Evolutionary conservation across 2,888 invertebrate genomes (phyloP).

Genomic region (Melanargia galathea): DNA sequence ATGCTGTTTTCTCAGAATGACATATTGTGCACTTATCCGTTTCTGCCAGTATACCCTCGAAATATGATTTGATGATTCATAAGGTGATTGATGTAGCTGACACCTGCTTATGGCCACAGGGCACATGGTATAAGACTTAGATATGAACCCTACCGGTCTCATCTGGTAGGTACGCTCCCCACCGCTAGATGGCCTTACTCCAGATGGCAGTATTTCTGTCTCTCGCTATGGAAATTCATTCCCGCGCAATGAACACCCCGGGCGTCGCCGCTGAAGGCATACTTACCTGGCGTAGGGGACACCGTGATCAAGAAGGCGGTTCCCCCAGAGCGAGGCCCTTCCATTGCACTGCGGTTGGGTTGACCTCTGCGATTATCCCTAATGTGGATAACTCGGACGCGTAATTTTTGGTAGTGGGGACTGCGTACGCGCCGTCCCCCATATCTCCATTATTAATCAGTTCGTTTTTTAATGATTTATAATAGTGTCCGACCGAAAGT

Average conservation of each 20-base stretch:
- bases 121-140: background rate
- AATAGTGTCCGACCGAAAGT: too few species aligned
- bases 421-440: slow-evolving; percentile 47
- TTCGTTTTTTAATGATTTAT: too few species aligned
- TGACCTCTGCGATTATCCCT: slow-evolving; percentile 61
- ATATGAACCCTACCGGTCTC: background rate
- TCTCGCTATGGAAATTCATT: slow-evolving; percentile 32
- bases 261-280: slow-evolving; percentile 18
- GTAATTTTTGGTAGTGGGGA: slow-evolving; percentile 60
- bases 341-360: slow-evolving; percentile 59
- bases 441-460: too few species aligned
- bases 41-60: too few species aligned
- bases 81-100: too few species aligned
- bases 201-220: background rate
- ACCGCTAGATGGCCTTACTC: slow-evolving; percentile 25
- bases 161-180: background rate
- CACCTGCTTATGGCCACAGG: too few species aligned
- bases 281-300: slow-evolving; percentile 51
- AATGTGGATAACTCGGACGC: slow-evolving; percentile 59
- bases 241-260: slow-evolving; percentile 12
- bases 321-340: slow-evolving; percentile 56
- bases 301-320: slow-evolving; percentile 60
- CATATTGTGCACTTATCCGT: too few species aligned
- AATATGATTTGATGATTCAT: too few species aligned
- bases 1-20: too few species aligned